Conservation (phyloP, 53 echinoderm and acorn worm species). For the Mesocentrotus franciscanus region DNA sequence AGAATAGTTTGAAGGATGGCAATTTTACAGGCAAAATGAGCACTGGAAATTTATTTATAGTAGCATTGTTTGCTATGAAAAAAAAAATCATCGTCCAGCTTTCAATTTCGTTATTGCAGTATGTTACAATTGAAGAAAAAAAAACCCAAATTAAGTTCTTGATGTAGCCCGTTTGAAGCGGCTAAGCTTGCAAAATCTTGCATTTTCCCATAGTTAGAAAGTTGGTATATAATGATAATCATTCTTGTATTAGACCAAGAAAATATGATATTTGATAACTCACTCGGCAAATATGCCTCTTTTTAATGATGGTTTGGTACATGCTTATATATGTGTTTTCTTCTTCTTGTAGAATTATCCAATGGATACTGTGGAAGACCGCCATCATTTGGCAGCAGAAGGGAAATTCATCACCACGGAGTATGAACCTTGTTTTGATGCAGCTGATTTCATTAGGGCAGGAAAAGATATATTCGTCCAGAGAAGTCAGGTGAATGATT, state of each 20-base stretch:
- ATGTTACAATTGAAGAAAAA: background rate
- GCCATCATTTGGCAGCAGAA: conserved; percentile 78
- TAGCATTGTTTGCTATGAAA: background rate
- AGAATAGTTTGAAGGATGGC: background rate
- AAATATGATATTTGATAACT: background rate
- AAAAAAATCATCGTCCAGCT: background rate
- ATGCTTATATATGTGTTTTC: background rate
- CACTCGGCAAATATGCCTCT: background rate
- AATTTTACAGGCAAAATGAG: background rate
- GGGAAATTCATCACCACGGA: conserved; percentile 93
- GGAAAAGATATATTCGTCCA: conserved; percentile 94
- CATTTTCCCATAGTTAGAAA: background rate
- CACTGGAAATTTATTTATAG: background rate
- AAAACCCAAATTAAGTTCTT: background rate
- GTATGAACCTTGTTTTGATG: conserved; percentile 98
- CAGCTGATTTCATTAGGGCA: conserved; percentile 95
- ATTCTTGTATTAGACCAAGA: background rate
- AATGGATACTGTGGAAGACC: conserved; percentile 71
- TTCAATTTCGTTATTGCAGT: background rate
- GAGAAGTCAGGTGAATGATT: conserved; percentile 87
- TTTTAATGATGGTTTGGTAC: background rate
- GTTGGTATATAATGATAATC: background rate
- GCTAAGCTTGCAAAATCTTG: background rate
- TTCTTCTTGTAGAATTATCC: conserved; percentile 75
- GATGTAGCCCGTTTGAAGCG: background rate